phyloP scores from a whole-genome alignment of 2,113 vertebrate genomes.

The Vulpes lagopus region DNA sequence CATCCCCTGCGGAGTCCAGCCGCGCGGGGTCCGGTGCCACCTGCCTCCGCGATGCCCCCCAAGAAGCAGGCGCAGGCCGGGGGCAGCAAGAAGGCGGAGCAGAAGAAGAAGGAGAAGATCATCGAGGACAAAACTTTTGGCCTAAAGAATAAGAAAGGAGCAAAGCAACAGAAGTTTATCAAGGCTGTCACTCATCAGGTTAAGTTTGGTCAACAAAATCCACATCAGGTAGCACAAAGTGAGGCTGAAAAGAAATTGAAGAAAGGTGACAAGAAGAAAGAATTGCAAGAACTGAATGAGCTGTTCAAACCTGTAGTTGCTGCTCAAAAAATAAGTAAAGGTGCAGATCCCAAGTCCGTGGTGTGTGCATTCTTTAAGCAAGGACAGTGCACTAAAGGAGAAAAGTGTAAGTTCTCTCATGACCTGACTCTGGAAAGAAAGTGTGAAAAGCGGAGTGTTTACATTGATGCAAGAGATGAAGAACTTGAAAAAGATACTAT shows the following conservation, averaged over 20 bases:
- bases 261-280: too few relatives aligned
- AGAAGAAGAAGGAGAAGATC: constrained; percentile 99
- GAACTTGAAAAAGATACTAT: constrained; percentile 99
- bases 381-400: constrained; percentile 98
- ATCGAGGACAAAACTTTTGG: too few relatives aligned
- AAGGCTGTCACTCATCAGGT: too few relatives aligned
- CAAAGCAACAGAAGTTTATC: too few relatives aligned
- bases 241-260: too few relatives aligned
- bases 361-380: constrained; percentile 99
- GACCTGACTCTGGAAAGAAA: constrained; percentile 97
- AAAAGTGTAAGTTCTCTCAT: constrained; percentile 99
- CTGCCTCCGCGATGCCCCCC: constrained; percentile 92
- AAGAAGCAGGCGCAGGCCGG: constrained; percentile 93
- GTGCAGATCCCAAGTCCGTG: constrained; percentile 98
- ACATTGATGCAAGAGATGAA: constrained; percentile 97
- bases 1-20: constrained; percentile 48
- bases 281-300: too few relatives aligned
- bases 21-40: constrained; percentile 9
- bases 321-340: constrained; percentile 99
- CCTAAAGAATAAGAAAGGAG: too few relatives aligned
- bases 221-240: too few relatives aligned
- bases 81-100: constrained; percentile 95
- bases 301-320: too few relatives aligned
- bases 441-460: constrained; percentile 97
- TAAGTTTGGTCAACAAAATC: too few relatives aligned